These are phyloP conservation scores for Gerris lacustris DNA, from an alignment of 2,888 invertebrate species.

Conservation along the genomic window DNA sequence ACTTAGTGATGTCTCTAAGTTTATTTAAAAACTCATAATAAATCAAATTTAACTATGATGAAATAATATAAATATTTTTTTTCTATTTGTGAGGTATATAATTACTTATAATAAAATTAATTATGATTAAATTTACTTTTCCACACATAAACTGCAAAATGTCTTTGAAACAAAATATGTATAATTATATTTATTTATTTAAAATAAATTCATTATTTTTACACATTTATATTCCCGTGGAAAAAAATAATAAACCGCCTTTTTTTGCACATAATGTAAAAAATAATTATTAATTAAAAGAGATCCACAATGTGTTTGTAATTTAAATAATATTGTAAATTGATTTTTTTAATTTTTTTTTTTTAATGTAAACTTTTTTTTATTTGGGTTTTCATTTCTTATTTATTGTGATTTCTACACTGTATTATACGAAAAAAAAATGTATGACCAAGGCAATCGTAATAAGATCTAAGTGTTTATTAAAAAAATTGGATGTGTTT, in stretches of 20 bases:
- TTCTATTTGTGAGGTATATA: too few species aligned
- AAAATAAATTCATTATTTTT: too few species aligned
- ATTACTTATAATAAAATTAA: too few species aligned
- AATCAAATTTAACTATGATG: too few species aligned
- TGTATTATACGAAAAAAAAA: not conserved
- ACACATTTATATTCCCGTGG: too few species aligned
- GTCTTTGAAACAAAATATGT: too few species aligned
- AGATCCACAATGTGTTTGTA: not conserved
- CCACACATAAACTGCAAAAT: too few species aligned
- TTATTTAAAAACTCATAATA: too few species aligned
- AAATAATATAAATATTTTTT: too few species aligned
- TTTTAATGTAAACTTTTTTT: not conserved
- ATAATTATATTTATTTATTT: too few species aligned
- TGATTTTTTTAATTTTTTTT: not conserved
- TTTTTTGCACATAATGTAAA: not conserved
- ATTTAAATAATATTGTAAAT: not conserved
- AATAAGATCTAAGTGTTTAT: constrained; percentile 10
- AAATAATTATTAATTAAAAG: not conserved
- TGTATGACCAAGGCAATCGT: constrained; percentile 11
- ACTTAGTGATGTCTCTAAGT: too few species aligned
- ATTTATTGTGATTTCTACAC: not conserved
- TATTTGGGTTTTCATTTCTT: not conserved
- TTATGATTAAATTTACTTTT: too few species aligned
- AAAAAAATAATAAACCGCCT: not conserved
- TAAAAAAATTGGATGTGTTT: not conserved